Evolutionary conservation across 2,888 invertebrate species (phyloP).

Genomic region (Acanthosepion lycidas): DNA sequence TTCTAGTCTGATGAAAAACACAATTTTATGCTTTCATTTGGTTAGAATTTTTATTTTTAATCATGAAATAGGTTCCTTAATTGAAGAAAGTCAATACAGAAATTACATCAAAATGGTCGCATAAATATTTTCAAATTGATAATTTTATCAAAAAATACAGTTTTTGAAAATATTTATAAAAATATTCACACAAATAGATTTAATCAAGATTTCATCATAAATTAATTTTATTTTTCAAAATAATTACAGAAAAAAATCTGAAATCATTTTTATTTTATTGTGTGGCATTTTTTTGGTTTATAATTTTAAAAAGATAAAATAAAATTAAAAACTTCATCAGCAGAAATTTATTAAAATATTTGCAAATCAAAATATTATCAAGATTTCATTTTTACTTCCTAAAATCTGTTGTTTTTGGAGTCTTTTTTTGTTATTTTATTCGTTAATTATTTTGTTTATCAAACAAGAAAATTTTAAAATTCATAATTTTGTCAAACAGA

Average conservation of each 20-base stretch:
- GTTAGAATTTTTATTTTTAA: not conserved
- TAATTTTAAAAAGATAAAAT: not conserved
- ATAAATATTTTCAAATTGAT: constrained; percentile 15
- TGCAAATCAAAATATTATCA: not conserved
- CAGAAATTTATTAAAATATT: not conserved
- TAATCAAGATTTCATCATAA: not conserved
- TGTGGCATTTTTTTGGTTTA: not conserved
- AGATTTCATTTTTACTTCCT: not conserved
- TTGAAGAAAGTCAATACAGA: not conserved
- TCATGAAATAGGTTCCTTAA: not conserved
- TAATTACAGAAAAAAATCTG: not conserved
- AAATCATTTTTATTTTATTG: not conserved
- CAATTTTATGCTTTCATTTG: not conserved
- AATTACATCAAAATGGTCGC: not conserved
- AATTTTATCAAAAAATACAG: not conserved
- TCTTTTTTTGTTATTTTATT: not conserved
- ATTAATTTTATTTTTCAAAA: not conserved
- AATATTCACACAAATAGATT: not conserved
- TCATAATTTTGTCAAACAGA: not conserved
- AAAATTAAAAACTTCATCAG: not conserved
- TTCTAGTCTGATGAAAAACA: too few species aligned
- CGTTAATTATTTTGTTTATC: not conserved
- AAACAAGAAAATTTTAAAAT: not conserved
- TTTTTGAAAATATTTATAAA: not conserved
- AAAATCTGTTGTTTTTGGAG: not conserved